Conservation (phyloP, 2,797 vertebrate species). For the Chlorospingus semifuscus region DNA sequence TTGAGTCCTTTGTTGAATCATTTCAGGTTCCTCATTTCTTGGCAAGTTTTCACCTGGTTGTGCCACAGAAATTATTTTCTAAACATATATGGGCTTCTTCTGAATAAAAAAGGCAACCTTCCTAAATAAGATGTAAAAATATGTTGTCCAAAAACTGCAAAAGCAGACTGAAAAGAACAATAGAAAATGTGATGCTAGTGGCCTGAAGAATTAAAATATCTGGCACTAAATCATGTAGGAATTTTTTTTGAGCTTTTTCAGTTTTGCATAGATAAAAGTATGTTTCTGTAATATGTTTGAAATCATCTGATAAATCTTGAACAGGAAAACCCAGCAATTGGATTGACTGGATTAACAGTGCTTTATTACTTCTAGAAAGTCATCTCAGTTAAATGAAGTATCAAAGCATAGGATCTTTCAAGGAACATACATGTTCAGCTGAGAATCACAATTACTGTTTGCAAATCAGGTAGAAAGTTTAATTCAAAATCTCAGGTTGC, state of each 20-base stretch:
- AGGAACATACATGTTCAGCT: neutral
- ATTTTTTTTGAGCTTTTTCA: neutral
- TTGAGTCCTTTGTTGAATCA: neutral
- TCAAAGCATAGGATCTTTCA: neutral
- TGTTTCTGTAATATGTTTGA: neutral
- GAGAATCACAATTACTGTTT: neutral
- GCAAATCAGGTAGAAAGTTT: neutral
- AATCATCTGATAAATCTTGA: neutral
- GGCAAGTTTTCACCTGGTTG: neutral
- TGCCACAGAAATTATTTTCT: neutral
- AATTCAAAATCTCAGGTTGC: neutral
- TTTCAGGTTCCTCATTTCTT: neutral
- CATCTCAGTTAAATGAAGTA: neutral
- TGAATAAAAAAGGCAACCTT: neutral
- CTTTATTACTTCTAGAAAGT: neutral
- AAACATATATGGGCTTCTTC: neutral
- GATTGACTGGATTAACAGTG: neutral
- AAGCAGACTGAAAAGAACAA: neutral
- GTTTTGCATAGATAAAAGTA: neutral
- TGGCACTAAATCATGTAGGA: neutral
- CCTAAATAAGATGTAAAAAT: neutral
- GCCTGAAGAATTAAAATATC: neutral
- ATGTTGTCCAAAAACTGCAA: accelerated
- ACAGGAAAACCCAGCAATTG: neutral
- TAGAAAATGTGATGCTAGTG: neutral